Evolutionary conservation across 2,888 invertebrate species (phyloP), one percentile per base, ranked within the genome.

Genomic region (Pristionchus exspectatus): DNA sequence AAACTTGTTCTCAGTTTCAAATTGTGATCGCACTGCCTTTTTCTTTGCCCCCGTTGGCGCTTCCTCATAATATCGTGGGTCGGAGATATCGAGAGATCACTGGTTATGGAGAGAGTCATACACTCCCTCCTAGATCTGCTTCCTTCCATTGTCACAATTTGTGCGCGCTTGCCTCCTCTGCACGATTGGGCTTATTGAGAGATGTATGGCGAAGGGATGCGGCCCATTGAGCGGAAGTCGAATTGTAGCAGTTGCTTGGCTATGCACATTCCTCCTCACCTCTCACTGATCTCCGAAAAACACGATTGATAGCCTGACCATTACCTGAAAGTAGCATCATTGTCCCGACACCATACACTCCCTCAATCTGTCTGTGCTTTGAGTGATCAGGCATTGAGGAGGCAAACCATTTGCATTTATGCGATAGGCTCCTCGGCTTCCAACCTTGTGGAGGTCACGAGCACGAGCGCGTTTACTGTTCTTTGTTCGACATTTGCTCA

Each of bases 1-100:
- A 81, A 81, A 81, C 81, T 81, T 81, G 81, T 81, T 81, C 81
- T 81, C 81, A 81, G 81, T 81, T 81, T 81, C 81, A 74, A 74
- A 44, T 74, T 21, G 74, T 38, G 74, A 74, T 74, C 74, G 38
- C 7, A 30, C 38, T 63, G n/a, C 63, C 24, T 18, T 38, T n/a
- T 38, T 74, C 38, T 74, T 74, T 27, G 27, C 50, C n/a, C 72
- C 50, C 81, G 50, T n/a, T 54, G n/a, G 44, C 44, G 10, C 44
- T 54, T 14, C 44, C 44, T 30, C 72, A 16, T 24, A 14, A 18
- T 27, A 3, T 59, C 59, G 3, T 24, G 7, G 63, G 63, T 63
- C n/a, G n/a, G 63, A 5, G 24, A n/a, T 5, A 10, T 7, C 63
- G 63, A 63, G 63, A 63, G 63, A 63, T 21, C 56, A 21, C 18